phyloP scores from a whole-genome alignment of 2,888 invertebrate genomes.

The Habrosyne pyritoides region DNA sequence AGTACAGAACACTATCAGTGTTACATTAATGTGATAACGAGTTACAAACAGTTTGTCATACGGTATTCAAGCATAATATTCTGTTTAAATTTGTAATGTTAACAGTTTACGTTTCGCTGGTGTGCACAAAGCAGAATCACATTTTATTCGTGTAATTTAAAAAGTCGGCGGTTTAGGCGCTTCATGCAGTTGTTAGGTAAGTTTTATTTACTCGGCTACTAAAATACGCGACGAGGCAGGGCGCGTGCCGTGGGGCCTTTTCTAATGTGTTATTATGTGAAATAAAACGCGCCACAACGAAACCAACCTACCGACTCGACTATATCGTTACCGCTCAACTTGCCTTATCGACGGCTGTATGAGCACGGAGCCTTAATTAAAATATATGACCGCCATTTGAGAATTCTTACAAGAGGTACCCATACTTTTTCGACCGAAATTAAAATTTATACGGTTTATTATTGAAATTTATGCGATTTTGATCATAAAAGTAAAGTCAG shows the following conservation, averaged over 20 bases:
- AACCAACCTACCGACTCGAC: constrained; percentile 42
- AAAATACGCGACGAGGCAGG: constrained; percentile 50
- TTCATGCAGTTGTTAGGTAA: constrained; percentile 57
- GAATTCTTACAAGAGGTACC: constrained; percentile 60
- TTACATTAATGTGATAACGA: too few species aligned
- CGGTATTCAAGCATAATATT: background rate
- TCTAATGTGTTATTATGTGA: constrained; percentile 79
- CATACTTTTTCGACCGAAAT: constrained; percentile 59
- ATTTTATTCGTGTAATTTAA: constrained; percentile 40
- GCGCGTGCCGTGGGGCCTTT: constrained; percentile 53
- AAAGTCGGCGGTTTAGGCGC: constrained; percentile 41
- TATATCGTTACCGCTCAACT: constrained; percentile 53
- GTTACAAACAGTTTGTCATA: too few species aligned
- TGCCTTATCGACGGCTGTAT: constrained; percentile 69
- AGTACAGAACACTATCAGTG: too few species aligned
- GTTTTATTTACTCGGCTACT: constrained; percentile 72
- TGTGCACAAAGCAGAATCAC: constrained; percentile 28
- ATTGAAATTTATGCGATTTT: constrained; percentile 51
- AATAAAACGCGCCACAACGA: constrained; percentile 67
- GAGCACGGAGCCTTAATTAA: constrained; percentile 72
- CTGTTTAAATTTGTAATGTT: background rate
- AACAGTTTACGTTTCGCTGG: background rate
- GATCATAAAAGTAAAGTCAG: background rate
- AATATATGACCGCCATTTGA: constrained; percentile 74
- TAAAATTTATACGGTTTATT: constrained; percentile 59